Evolutionary conservation across 2,888 invertebrate species (phyloP).

Genomic region (Plusia festucae): DNA sequence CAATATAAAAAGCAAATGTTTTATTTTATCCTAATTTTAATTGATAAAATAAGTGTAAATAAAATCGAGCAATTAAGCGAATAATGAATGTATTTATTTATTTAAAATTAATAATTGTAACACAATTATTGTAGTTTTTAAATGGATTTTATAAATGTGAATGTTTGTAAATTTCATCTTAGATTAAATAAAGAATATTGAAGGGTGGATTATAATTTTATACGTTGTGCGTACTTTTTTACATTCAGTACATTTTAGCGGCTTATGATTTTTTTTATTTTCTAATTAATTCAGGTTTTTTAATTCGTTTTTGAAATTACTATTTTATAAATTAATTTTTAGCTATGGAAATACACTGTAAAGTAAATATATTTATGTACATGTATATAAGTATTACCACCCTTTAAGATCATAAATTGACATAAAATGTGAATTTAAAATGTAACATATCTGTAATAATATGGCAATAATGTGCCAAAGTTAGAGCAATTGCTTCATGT

Average conservation of each 20-base stretch:
- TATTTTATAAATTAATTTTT: no score
- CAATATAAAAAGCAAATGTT: slow-evolving; percentile 32
- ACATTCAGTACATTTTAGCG: neutral
- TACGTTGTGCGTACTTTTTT: neutral
- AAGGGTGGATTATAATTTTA: slow-evolving; percentile 22
- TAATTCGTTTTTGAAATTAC: no score
- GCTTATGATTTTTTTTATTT: no score
- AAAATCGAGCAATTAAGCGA: slow-evolving; percentile 44
- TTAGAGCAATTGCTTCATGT: slow-evolving; percentile 44
- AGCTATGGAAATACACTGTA: no score
- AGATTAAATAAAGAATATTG: slow-evolving; percentile 9
- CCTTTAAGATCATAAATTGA: slow-evolving; percentile 33
- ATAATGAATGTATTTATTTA: slow-evolving; percentile 15
- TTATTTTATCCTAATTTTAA: slow-evolving; percentile 14
- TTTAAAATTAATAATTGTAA: neutral
- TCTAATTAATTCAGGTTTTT: no score
- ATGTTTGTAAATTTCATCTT: slow-evolving; percentile 24
- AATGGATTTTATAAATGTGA: slow-evolving; percentile 12
- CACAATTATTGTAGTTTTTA: slow-evolving; percentile 13
- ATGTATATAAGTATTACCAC: no score
- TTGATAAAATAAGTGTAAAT: slow-evolving; percentile 17
- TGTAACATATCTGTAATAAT: slow-evolving; percentile 58
- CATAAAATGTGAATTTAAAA: slow-evolving; percentile 54
- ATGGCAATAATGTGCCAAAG: slow-evolving; percentile 54
- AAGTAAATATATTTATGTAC: no score